Evolutionary conservation across 2,113 vertebrate genomes (phyloP).

Genomic region (Sclerurus mexicanus): DNA sequence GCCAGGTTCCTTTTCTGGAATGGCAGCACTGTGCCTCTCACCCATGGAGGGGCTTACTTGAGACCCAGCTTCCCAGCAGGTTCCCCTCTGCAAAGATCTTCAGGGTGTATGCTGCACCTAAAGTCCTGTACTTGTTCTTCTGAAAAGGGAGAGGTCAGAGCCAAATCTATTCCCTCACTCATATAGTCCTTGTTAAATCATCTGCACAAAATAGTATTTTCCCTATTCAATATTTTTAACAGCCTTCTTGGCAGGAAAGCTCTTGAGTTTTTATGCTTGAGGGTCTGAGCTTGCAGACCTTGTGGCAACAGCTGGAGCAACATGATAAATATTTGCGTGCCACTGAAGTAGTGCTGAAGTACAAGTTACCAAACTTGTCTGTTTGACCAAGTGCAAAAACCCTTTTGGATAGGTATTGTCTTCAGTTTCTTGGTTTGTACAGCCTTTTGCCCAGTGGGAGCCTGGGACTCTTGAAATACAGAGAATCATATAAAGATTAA

Average conservation of each 20-base stretch:
- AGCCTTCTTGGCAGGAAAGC: neutral
- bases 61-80: neutral
- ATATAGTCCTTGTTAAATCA: neutral
- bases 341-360: neutral
- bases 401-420: neutral
- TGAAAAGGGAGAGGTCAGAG: neutral
- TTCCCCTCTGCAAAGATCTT: neutral
- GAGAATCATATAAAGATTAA: neutral
- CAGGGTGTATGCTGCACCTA: neutral
- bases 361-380: neutral
- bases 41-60: neutral
- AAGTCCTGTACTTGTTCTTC: neutral
- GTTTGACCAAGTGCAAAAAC: neutral
- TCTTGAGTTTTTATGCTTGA: neutral
- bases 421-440: neutral
- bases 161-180: neutral
- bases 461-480: neutral
- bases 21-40: accelerated
- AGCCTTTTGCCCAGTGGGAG: neutral
- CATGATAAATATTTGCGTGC: neutral
- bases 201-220: neutral
- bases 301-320: neutral
- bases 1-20: neutral
- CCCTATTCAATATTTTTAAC: neutral
- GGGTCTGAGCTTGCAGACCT: neutral